Evolutionary conservation across 2,888 invertebrate genomes (phyloP), one percentile per base, ranked within the genome.

Genomic region (Auanema sp.): DNA sequence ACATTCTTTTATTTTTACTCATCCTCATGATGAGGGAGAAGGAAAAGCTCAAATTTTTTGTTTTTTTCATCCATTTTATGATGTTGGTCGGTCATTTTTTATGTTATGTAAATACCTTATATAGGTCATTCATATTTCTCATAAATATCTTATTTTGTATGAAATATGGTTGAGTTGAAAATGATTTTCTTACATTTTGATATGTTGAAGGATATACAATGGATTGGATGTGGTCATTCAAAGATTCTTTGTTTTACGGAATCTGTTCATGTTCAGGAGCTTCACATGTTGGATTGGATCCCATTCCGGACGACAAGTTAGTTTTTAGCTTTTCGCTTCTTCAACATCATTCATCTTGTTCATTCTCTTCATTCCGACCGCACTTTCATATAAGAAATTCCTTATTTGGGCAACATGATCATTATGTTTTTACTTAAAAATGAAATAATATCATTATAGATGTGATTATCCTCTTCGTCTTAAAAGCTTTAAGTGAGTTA

Each of bases 181-280:
- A 47, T 52, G 59, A 16, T 23, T 24, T 21, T n/a, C 16, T 33
- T 51, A 25, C 25, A 21, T 54, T 18, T 33, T 54, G 33, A 25
- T 18, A 24, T n/a, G 51, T 25, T n/a, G 51, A 14, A 18, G n/a
- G 52, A 52, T 5, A 52, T 5, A 21, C 8, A 43, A 82, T 83
- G 83, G 81, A 81, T 62, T 83, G 78, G 75, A 71, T 82, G 54
- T 82, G 79, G 78, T 79, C 79, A 49, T 82, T 79, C 79, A 76
- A 78, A 65, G 81, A 83, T 64, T 76, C 69, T 40, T 68, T 83
- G 21, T 83, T 83, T 65, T 80, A 83, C 64, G 83, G 83, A 12
- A 74, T 83, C 21, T 83, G 80, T 62, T 69, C 77, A 21, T 82
- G 82, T 58, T 69, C 74, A n/a, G 68, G 69, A 47, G 63, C 64